Conservation (phyloP, 1,140 invertebrate species). For the Zaprionus ornatus region DNA sequence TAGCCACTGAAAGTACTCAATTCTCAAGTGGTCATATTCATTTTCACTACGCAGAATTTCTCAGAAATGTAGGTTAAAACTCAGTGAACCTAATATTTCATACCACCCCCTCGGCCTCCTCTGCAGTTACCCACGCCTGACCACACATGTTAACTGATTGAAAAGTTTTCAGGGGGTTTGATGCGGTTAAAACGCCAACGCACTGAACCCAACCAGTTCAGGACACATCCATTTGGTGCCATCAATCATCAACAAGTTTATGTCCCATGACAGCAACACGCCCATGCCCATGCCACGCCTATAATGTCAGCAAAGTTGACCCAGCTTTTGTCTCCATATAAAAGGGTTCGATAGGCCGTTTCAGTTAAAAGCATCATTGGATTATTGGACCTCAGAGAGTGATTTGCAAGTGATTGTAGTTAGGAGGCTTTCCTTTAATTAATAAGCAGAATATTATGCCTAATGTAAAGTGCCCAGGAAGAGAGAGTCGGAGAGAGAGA, state of each 20-base stretch:
- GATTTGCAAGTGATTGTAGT: slow-evolving; percentile 53
- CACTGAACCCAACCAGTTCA: slow-evolving; percentile 4
- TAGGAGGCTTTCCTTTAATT: not conserved
- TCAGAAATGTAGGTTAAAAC: slow-evolving; percentile 16
- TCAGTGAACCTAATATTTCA: not conserved
- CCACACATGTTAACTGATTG: slow-evolving; percentile 27
- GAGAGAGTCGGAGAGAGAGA: not conserved
- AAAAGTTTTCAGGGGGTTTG: slow-evolving; percentile 19
- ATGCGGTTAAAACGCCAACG: slow-evolving; percentile 14
- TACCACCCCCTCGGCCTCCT: not conserved
- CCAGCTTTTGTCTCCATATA: not conserved
- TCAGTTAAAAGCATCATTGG: slow-evolving; percentile 1
- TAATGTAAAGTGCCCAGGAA: not conserved
- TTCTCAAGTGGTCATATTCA: not conserved
- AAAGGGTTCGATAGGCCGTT: slow-evolving; percentile 54
- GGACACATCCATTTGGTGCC: slow-evolving; percentile 36
- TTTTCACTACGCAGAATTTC: not conserved
- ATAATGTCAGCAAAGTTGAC: slow-evolving; percentile 38
- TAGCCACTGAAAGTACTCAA: not conserved
- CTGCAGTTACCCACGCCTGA: not conserved
- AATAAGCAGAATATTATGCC: not conserved
- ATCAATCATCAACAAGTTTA: slow-evolving; percentile 78
- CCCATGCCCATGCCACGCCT: slow-evolving; percentile 11
- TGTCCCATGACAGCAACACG: slow-evolving; percentile 39
- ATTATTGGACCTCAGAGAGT: slow-evolving; percentile 55